Base-by-base conservation (phyloP, 2,888 invertebrate species). In the Amiota minor region DNA sequence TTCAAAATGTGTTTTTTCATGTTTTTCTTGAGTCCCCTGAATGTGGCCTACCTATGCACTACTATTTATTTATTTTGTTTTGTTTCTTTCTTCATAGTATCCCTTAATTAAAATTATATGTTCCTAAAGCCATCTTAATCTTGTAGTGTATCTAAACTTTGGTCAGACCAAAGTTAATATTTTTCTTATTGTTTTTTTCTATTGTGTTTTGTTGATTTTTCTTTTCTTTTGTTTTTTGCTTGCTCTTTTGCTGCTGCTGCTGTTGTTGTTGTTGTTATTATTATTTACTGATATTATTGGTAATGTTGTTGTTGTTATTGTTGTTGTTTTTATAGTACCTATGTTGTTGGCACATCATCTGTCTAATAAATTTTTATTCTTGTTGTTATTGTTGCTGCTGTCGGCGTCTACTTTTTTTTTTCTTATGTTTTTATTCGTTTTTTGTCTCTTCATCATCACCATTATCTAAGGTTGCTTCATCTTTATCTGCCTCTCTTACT, bases 351-450 rank as follows among this genome's bases (percentile, higher is more conserved):
- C 80, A 79, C 82, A 83, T 83, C 83, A 81, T 78, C 79, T 77
- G 82, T 79, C 82, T 80, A 81, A 83, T 82, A 83, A 82, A 81
- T 80, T 78, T 77, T 73, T 79, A 76, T 47, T 55, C 45, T 76
- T 78, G 49, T 18, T 47, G 23, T 47, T 71, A 20, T 9, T 45
- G 46, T 70, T 53, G 55, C 45, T 46, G 70, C n/a, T 18, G 16
- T 45, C 14, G 49, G n/a, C 47, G 47, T 35, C 35, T 6, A 0
- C 35, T 35, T 35, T 35, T 6, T 35, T 6, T 35, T 55, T 16
- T 11, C 64, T n/a, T n/a, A n/a, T 18, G 69, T 23, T 53, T 16
- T 69, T 18, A 23, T 55, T n/a, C n/a, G n/a, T n/a, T n/a, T 16
- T 14, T 53, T 53, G 14, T 49, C 35, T 69, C 55, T 14, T 9